Percentiles rank a stretch among this genome's conserved stretches.
Evolutionary conservation across 2,888 invertebrate genomes (phyloP).

Genomic region (Amphipyra berbera): DNA sequence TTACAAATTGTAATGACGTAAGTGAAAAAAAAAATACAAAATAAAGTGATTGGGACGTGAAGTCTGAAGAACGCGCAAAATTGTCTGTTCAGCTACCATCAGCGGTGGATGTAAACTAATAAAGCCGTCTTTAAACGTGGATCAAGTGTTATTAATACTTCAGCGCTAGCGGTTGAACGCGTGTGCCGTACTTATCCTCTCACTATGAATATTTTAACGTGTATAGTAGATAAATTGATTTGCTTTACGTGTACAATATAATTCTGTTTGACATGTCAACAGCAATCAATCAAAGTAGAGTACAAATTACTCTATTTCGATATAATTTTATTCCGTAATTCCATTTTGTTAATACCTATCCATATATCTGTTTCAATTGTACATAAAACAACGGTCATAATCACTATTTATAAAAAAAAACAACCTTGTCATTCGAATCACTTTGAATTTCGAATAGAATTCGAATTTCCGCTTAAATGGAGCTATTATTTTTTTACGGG

Average conservation of each 20-base stretch:
- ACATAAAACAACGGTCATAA: background rate
- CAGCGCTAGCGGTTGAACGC: constrained; percentile 11
- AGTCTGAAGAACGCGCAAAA: background rate
- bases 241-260: constrained; percentile 5
- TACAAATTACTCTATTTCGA: constrained; percentile 8
- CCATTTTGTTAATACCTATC: background rate
- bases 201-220: constrained; percentile 28
- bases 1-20: too few species aligned
- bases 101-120: background rate
- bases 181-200: constrained; percentile 9
- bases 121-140: background rate
- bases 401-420: too few species aligned
- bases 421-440: background rate
- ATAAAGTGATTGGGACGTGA: too few species aligned
- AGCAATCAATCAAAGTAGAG: constrained; percentile 6
- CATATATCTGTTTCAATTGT: background rate
- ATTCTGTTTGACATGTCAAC: constrained; percentile 17
- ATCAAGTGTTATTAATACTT: constrained; percentile 10
- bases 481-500: constrained; percentile 32
- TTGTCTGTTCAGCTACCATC: background rate
- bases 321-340: background rate
- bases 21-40: too few species aligned
- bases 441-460: constrained; percentile 20
- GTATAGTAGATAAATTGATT: constrained; percentile 17
- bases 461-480: constrained; percentile 14